Base-by-base conservation (phyloP, 2,113 vertebrate species). In the Petroica traversi region DNA sequence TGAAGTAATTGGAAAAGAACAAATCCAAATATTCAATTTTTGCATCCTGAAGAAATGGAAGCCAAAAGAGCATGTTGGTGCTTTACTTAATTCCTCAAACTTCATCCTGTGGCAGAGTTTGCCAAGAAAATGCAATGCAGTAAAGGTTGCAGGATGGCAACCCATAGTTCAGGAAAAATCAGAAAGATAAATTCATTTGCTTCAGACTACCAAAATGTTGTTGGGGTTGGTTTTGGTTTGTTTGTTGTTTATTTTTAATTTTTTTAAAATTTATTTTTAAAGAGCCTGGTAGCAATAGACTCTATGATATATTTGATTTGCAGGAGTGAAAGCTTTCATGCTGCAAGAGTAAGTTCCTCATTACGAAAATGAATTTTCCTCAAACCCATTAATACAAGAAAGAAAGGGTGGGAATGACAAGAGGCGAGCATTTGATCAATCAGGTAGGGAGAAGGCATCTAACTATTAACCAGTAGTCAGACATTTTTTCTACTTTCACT, bases 31-130 rank as follows among this genome's bases (percentile, higher is more conserved):
- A 24, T 55, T 58, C 43, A 1, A 18, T 63, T 41, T 61, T n/a
- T 43, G 3, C 17, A 31, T 4, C 10, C 43, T 59, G 64, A 34
- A 71, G 29, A 83, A 40, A 59, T 4, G 20, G 54, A 72, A 93
- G 22, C 10, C 15, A 55, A 64, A 88, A 31, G 10, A 68, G 0
- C 0, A 0, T 36, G 7, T 29, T 74, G 20, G 40, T 69, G 45
- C 17, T 41, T 76, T 34, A 72, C 5, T 55, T 51, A 58, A 73
- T n/a, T 43, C 19, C 34, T 83, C 49, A 76, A n/a, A n/a, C 26
- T 69, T 80, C 41, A 33, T 31, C 23, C 2, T 29, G 11, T 34
- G 51, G 5, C 25, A 63, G 55, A 46, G 31, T 61, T 85, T 49
- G 31, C 49, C 62, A 62, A 28, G 34, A 87, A 90, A 88, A 66